These are phyloP conservation scores for Gymnocheta viridis DNA, from an alignment of 2,888 invertebrate genomes.

Conservation along the genomic window DNA sequence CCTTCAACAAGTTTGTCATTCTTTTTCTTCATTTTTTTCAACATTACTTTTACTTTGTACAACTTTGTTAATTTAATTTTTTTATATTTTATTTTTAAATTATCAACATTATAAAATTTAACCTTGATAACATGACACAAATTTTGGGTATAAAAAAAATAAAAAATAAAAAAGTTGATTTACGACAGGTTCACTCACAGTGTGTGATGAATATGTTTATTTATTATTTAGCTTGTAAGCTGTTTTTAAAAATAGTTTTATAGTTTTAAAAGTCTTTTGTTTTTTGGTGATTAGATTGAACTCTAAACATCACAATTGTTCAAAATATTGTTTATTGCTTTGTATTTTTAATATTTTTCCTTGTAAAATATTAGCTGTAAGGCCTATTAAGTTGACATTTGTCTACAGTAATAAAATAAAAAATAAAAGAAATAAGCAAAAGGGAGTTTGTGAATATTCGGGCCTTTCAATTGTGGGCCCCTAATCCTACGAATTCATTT, in stretches of 20 bases:
- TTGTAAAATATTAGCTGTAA: not conserved
- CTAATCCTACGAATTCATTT: too few relatives aligned
- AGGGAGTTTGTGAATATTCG: too few relatives aligned
- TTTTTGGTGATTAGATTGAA: slow-evolving; percentile 10
- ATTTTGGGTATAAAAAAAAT: slow-evolving; percentile 22
- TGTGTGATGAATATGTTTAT: slow-evolving; percentile 29
- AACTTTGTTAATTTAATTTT: not conserved
- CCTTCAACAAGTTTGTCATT: not conserved
- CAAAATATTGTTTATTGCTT: not conserved
- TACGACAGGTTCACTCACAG: slow-evolving; percentile 37
- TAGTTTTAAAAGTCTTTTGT: slow-evolving; percentile 25
- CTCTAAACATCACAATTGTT: not conserved
- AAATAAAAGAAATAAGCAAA: not conserved
- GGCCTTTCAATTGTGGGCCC: too few relatives aligned
- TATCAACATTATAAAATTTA: slow-evolving; percentile 29
- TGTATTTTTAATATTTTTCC: too few relatives aligned
- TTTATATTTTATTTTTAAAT: slow-evolving; percentile 29
- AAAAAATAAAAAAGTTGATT: slow-evolving; percentile 30
- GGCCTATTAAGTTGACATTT: not conserved
- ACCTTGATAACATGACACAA: slow-evolving; percentile 58
- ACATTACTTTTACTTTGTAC: slow-evolving; percentile 22
- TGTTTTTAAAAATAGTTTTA: not conserved
- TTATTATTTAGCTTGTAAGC: not conserved
- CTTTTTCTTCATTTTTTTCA: not conserved
- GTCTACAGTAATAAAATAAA: not conserved